Evolutionary conservation across 92 coral and sea anemone genomes (phyloP).

Genomic region (Pocillopora grandis): DNA sequence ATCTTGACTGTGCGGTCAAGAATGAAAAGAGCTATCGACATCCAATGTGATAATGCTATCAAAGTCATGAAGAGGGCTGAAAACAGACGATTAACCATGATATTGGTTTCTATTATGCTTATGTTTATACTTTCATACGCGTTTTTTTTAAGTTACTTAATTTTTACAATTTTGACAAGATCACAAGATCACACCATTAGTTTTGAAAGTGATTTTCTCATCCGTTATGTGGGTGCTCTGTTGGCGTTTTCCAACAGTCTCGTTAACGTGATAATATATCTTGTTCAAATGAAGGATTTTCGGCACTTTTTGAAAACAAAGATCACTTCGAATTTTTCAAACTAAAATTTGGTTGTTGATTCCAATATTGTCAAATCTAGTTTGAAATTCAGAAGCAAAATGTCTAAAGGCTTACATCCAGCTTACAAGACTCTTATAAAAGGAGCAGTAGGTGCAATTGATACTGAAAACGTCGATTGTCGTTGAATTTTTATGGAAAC

Average conservation of each 20-base stretch:
- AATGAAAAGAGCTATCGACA: not conserved
- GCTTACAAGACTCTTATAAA: too few species aligned
- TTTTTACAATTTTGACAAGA: not conserved
- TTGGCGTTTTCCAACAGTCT: not conserved
- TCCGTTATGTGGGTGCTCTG: not conserved
- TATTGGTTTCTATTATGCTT: not conserved
- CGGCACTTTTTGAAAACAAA: not conserved
- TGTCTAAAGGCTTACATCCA: too few species aligned
- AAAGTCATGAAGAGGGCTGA: not conserved
- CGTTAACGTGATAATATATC: not conserved
- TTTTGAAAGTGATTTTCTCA: not conserved
- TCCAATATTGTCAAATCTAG: too few species aligned
- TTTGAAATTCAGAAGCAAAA: too few species aligned
- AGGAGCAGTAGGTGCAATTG: too few species aligned
- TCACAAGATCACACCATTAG: not conserved
- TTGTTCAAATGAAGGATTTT: slow-evolving; percentile 3
- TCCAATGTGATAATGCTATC: not conserved
- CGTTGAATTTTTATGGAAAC: too few species aligned
- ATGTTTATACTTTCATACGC: not conserved
- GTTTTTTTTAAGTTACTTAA: not conserved
- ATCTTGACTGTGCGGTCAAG: not conserved
- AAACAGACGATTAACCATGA: not conserved
- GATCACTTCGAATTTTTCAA: not conserved
- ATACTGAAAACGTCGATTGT: too few species aligned
- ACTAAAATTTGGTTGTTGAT: not conserved